Conservation (phyloP, 2,113 vertebrate species). For the Megaptera novaeangliae region DNA sequence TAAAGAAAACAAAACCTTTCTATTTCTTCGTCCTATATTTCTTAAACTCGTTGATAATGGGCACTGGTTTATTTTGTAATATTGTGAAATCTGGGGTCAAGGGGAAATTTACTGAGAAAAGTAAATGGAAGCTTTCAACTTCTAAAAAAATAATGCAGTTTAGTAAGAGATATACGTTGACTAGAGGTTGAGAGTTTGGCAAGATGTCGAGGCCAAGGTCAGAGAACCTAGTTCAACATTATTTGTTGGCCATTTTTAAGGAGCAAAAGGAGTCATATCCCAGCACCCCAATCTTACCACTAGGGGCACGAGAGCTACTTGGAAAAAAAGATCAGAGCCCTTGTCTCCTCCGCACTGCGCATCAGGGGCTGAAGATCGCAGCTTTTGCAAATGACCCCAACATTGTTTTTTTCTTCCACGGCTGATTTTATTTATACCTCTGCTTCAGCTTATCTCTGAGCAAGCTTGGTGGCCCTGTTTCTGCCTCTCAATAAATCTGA, state of each 20-base stretch:
- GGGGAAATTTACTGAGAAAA: neutral
- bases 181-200: neutral
- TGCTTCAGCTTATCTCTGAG: neutral
- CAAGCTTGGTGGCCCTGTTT: neutral
- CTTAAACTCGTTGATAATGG: neutral
- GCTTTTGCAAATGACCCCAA: neutral
- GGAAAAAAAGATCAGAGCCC: neutral
- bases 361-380: neutral
- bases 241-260: neutral
- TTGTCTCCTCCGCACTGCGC: neutral
- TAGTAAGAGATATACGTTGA: neutral
- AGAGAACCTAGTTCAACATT: neutral
- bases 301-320: neutral
- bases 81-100: constrained; percentile 1
- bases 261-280: neutral
- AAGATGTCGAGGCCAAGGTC: neutral
- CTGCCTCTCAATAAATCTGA: neutral
- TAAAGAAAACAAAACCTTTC: neutral
- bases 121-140: constrained; percentile 9
- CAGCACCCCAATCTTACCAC: neutral
- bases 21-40: neutral
- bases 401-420: neutral
- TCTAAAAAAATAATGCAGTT: neutral
- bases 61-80: constrained; percentile 6
- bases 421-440: neutral